Percentiles rank a stretch among this genome's conserved stretches.
Conservation (phyloP, 2,797 vertebrate genomes). For the Hydrolagus colliei region DNA sequence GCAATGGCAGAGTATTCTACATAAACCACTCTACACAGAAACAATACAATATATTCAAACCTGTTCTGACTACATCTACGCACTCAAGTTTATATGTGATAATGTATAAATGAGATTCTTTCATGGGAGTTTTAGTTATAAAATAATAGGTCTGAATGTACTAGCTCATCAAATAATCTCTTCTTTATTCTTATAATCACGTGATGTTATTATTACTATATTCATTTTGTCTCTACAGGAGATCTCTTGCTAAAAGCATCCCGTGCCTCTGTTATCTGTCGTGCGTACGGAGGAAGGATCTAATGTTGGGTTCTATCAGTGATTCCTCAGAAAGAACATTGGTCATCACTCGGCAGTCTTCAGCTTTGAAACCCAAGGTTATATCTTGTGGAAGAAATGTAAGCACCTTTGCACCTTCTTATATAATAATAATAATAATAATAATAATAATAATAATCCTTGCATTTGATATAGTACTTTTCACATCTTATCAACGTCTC, state of each 20-base stretch:
- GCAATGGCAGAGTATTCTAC: no score
- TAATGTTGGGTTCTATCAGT: constrained; percentile 45
- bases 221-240: constrained; percentile 37
- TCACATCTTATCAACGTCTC: no score
- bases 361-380: constrained; percentile 42
- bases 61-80: no score
- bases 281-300: constrained; percentile 45
- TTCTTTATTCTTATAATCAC: no score
- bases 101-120: neutral
- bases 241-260: constrained; percentile 51
- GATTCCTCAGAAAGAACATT: constrained; percentile 51
- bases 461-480: no score
- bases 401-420: constrained; percentile 37
- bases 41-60: no score
- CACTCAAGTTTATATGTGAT: neutral
- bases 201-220: neutral
- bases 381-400: constrained; percentile 49
- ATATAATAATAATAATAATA: no score
- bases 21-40: no score
- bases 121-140: neutral
- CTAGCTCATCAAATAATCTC: no score
- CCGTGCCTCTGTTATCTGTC: constrained; percentile 54
- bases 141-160: neutral
- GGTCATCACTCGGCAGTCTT: constrained; percentile 47
- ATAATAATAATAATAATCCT: no score